Conservation (phyloP, 2,113 vertebrate species). For the Hassar affinis region DNA sequence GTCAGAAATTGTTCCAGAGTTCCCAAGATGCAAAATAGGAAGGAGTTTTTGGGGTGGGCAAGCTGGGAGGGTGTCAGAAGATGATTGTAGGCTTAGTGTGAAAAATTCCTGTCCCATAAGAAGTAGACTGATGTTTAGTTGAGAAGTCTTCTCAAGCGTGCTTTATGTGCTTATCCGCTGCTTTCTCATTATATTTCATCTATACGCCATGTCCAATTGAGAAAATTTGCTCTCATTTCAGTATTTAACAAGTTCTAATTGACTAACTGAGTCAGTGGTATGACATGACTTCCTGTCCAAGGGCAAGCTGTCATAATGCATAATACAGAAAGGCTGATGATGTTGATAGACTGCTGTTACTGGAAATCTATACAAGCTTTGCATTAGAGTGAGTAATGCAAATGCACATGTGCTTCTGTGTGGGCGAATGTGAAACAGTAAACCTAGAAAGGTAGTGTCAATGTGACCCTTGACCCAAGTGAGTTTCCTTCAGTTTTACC, state of each 20-base stretch:
- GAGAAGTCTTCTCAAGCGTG: constrained; percentile 35
- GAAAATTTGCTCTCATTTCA: not conserved
- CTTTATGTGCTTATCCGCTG: not conserved
- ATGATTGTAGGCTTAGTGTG: constrained; percentile 39
- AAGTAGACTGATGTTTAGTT: constrained; percentile 37
- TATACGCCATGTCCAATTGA: not conserved
- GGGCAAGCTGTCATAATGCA: not conserved
- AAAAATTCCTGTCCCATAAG: constrained; percentile 43
- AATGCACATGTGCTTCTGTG: not conserved
- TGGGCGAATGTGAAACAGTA: constrained; percentile 1
- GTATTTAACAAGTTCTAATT: not conserved
- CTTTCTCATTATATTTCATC: not conserved
- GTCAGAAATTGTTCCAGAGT: not conserved
- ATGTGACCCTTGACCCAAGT: not conserved
- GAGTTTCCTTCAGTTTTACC: not conserved
- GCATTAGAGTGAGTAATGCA: not conserved
- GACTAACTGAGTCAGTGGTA: not conserved
- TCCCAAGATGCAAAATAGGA: not conserved
- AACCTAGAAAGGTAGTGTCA: constrained; percentile 14
- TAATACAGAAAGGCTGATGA: not conserved
- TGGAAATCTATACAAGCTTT: not conserved
- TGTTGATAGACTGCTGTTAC: constrained; percentile 16
- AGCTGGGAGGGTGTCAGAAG: not conserved
- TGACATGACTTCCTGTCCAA: not conserved
- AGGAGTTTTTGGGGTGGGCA: not conserved